A percentile compares a stretch with the other conserved stretches of the same genome.
Evolutionary conservation across 1,140 invertebrate genomes (phyloP).

Genomic region (Centruroides vittatus): DNA sequence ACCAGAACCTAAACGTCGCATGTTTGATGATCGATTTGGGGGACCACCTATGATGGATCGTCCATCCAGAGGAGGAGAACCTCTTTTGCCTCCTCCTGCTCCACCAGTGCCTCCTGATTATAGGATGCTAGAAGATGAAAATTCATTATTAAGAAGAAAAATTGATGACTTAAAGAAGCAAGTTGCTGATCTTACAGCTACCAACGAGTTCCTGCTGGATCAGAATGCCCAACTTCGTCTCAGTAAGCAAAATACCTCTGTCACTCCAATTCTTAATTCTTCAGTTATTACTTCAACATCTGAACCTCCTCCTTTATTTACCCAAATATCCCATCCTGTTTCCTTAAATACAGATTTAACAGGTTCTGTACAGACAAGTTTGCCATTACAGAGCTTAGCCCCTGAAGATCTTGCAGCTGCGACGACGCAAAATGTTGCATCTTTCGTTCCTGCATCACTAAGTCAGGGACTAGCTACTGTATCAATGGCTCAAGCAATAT

Average conservation of each 20-base stretch:
- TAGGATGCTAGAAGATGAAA: constrained; percentile 51
- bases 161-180: constrained; percentile 58
- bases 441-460: constrained; percentile 25
- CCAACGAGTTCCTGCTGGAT: constrained; percentile 63
- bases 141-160: constrained; percentile 48
- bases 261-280: constrained; percentile 14
- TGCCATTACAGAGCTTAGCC: constrained; percentile 13
- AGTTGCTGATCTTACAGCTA: constrained; percentile 52
- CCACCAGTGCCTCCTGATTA: constrained; percentile 4
- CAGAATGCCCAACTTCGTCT: constrained; percentile 62
- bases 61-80: constrained; percentile 1
- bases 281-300: constrained; percentile 6
- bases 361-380: constrained; percentile 24
- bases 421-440: constrained; percentile 14
- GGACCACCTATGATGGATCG: constrained; percentile 7
- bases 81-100: constrained; percentile 4
- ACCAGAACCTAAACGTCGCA: constrained; percentile 20
- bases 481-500: constrained; percentile 30
- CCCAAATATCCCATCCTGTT: constrained; percentile 22
- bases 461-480: constrained; percentile 22
- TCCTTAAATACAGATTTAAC: too few species aligned
- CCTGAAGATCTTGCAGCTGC: constrained; percentile 27
- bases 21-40: constrained; percentile 7
- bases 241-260: constrained; percentile 36
- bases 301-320: constrained; percentile 5